These are phyloP conservation scores for Stegodyphus mimosarum DNA, from an alignment of 1,140 invertebrate species.

Conservation along the genomic window DNA sequence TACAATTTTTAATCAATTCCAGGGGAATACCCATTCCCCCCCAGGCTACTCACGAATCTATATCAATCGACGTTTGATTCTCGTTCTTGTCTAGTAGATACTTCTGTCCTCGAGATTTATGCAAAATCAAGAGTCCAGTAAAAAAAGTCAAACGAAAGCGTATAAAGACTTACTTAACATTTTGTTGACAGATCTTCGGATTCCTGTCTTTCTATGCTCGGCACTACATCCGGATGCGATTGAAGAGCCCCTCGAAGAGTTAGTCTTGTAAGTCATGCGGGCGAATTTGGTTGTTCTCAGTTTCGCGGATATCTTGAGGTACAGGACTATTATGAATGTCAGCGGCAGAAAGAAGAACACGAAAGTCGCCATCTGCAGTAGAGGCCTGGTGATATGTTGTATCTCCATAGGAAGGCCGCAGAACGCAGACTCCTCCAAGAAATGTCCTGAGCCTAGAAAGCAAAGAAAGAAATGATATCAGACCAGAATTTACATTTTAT, in stretches of 20 bases:
- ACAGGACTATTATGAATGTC: conserved; percentile 44
- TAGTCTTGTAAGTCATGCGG: neutral
- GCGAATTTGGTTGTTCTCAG: conserved; percentile 60
- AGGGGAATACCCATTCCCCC: too few relatives aligned
- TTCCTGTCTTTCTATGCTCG: neutral
- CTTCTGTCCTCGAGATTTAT: too few relatives aligned
- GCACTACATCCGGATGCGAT: too few relatives aligned
- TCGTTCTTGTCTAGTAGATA: too few relatives aligned
- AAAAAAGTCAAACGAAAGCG: neutral
- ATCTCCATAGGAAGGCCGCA: conserved; percentile 73
- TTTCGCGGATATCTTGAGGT: conserved; percentile 67
- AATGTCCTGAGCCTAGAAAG: conserved; percentile 9
- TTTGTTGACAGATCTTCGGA: conserved; percentile 22
- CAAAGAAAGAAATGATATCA: too few relatives aligned
- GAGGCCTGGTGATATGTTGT: conserved; percentile 14
- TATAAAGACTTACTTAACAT: conserved; percentile 14
- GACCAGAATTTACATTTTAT: too few relatives aligned
- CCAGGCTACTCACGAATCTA: too few relatives aligned
- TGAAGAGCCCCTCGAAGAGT: neutral
- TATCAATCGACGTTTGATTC: too few relatives aligned
- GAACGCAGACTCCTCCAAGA: conserved; percentile 76
- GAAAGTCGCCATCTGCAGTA: conserved; percentile 64
- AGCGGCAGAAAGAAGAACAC: conserved; percentile 57
- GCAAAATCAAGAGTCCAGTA: too few relatives aligned
- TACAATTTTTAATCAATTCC: too few relatives aligned